phyloP scores from a whole-genome alignment of 2,888 invertebrate species.

The Thera britannica region DNA sequence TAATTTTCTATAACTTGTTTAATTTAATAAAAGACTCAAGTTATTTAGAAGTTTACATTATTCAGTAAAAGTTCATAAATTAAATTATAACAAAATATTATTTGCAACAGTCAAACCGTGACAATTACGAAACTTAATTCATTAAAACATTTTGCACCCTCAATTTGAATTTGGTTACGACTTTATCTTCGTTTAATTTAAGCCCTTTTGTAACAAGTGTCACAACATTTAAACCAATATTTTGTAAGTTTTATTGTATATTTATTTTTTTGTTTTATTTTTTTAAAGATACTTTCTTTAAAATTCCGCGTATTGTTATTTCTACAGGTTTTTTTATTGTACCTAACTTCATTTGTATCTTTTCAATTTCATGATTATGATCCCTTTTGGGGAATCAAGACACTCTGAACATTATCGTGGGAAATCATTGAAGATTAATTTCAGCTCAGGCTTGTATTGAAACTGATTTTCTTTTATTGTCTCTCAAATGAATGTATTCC shows the following conservation, averaged over 20 bases:
- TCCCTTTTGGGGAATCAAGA: not conserved
- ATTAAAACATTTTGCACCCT: not conserved
- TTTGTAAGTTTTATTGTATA: not conserved
- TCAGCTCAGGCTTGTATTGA: not conserved
- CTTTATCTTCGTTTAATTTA: not conserved
- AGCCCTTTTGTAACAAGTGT: constrained; percentile 7
- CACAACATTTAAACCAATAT: not conserved
- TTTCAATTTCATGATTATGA: not conserved
- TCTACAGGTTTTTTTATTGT: not conserved
- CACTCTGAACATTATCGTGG: constrained; percentile 4
- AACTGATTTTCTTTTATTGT: not conserved
- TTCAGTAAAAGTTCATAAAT: too few species aligned
- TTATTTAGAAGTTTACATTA: too few species aligned
- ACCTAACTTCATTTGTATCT: not conserved
- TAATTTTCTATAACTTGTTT: too few species aligned
- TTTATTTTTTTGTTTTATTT: too few species aligned
- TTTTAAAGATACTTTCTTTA: too few species aligned
- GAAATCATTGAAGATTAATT: constrained; percentile 14
- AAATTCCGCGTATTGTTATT: not conserved
- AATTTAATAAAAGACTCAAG: too few species aligned
- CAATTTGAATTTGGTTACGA: not conserved
- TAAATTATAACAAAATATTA: not conserved
- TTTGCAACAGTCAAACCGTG: not conserved
- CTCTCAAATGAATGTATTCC: too few species aligned
- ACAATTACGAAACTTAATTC: not conserved